A percentile compares a stretch with the other conserved stretches of the same genome.
phyloP scores from a whole-genome alignment of 2,797 vertebrate genomes.

The Centropyge bicolor region DNA sequence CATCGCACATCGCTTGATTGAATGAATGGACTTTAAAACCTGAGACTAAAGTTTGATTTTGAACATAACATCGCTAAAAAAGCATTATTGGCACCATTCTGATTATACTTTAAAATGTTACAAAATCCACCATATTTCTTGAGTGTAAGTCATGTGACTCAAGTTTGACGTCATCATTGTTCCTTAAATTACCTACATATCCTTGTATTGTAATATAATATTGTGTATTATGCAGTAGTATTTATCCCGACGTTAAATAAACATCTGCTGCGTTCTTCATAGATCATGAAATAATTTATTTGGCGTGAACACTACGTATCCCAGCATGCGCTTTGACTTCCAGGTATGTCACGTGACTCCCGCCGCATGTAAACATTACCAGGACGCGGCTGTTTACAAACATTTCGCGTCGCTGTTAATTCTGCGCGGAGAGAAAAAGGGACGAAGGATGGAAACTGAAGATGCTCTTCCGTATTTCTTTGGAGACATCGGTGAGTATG shows the following conservation, averaged over 20 bases:
- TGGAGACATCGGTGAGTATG: conserved; percentile 83
- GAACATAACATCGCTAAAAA: not conserved
- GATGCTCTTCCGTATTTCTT: conserved; percentile 76
- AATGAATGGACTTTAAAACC: not conserved
- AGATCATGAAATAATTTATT: rapidly evolving
- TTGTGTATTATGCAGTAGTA: not conserved
- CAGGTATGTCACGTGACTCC: conserved; percentile 56
- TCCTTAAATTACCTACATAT: not conserved
- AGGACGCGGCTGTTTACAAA: conserved; percentile 62
- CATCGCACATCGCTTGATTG: conserved; percentile 1
- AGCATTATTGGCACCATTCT: not conserved
- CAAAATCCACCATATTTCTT: not conserved
- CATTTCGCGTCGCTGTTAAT: not conserved
- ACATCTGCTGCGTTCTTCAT: not conserved
- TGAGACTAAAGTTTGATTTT: not conserved
- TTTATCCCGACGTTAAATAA: not conserved
- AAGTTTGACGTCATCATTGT: not conserved
- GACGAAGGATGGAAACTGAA: conserved; percentile 71
- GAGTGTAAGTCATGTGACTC: not conserved
- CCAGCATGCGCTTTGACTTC: conserved; percentile 41
- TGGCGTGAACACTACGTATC: conserved; percentile 60
- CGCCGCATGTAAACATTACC: conserved; percentile 41
- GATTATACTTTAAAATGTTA: not conserved
- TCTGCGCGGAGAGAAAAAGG: not conserved
- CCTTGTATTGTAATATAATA: not conserved